Percentiles rank a stretch among this genome's conserved stretches.
These are phyloP conservation scores for Pheosia gnoma DNA, from an alignment of 2,888 invertebrate genomes.

Conservation along the genomic window DNA sequence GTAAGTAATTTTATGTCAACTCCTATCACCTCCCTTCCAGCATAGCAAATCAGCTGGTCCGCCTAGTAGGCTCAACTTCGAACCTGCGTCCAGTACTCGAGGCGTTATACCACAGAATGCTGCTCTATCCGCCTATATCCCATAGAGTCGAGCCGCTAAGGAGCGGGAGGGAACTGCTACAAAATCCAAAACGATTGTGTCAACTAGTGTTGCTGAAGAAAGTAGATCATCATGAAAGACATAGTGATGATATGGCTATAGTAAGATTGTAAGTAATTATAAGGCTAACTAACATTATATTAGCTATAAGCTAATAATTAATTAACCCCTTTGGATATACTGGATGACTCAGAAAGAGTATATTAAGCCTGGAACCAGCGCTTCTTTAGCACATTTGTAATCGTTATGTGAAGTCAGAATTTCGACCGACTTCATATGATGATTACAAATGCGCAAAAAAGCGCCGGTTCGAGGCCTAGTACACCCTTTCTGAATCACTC, in stretches of 20 bases:
- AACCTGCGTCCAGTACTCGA: constrained; percentile 95
- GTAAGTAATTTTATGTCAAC: too few species aligned
- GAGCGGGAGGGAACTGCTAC: constrained; percentile 91
- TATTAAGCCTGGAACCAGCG: too few species aligned
- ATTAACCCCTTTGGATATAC: too few species aligned
- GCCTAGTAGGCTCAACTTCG: constrained; percentile 93
- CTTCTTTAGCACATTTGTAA: too few species aligned
- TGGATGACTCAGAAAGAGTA: too few species aligned
- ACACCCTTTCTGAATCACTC: too few species aligned
- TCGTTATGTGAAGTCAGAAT: too few species aligned
- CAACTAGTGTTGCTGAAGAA: constrained; percentile 89
- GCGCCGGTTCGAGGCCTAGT: too few species aligned
- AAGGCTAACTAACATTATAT: too few species aligned
- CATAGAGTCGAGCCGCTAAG: constrained; percentile 94
- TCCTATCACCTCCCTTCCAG: constrained; percentile 66
- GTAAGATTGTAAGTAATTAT: constrained; percentile 28
- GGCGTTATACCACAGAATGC: constrained; percentile 96
- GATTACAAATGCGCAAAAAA: too few species aligned
- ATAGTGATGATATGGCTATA: constrained; percentile 45
- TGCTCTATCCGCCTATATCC: constrained; percentile 93
- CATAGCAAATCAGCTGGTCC: constrained; percentile 94
- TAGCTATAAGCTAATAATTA: too few species aligned
- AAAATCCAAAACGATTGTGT: constrained; percentile 91
- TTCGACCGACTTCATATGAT: too few species aligned
- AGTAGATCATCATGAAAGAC: constrained; percentile 79